These are phyloP conservation scores for Papilio glaucus DNA, from an alignment of 1,140 invertebrate genomes.

Conservation along the genomic window DNA sequence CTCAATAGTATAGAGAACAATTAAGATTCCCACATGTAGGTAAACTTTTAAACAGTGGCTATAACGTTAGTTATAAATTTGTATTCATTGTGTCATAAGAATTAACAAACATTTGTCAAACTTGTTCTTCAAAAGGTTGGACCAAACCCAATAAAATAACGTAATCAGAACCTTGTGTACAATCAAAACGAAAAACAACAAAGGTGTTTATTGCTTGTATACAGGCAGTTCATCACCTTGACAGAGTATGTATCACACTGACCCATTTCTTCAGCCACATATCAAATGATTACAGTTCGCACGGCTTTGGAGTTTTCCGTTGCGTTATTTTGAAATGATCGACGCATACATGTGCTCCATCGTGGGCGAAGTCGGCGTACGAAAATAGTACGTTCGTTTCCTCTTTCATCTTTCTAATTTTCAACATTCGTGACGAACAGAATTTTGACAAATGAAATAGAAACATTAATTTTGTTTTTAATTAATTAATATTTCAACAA, in stretches of 20 bases:
- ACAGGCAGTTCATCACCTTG: constrained; percentile 25
- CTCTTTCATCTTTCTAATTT: not conserved
- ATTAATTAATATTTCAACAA: not conserved
- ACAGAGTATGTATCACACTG: constrained; percentile 28
- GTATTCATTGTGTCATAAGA: too few relatives aligned
- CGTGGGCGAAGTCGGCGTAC: not conserved
- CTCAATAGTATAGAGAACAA: too few relatives aligned
- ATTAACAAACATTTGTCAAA: too few relatives aligned
- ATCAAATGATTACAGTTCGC: constrained; percentile 10
- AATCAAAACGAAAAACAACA: constrained; percentile 9
- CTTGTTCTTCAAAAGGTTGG: too few relatives aligned
- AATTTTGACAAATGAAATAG: too few relatives aligned
- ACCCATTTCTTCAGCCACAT: constrained; percentile 33
- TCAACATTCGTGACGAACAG: too few relatives aligned
- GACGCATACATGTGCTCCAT: not conserved
- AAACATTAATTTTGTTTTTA: not conserved
- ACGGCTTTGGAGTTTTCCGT: not conserved
- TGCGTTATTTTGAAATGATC: not conserved
- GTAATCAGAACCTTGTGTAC: constrained; percentile 4
- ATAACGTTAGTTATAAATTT: too few relatives aligned
- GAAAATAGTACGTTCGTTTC: not conserved
- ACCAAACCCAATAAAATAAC: not conserved
- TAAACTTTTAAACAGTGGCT: too few relatives aligned
- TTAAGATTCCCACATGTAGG: too few relatives aligned
- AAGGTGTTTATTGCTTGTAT: constrained; percentile 29